Percentiles rank a stretch among this genome's conserved stretches.
phyloP scores from a whole-genome alignment of 2,113 vertebrate genomes.

The Noctilio leporinus region DNA sequence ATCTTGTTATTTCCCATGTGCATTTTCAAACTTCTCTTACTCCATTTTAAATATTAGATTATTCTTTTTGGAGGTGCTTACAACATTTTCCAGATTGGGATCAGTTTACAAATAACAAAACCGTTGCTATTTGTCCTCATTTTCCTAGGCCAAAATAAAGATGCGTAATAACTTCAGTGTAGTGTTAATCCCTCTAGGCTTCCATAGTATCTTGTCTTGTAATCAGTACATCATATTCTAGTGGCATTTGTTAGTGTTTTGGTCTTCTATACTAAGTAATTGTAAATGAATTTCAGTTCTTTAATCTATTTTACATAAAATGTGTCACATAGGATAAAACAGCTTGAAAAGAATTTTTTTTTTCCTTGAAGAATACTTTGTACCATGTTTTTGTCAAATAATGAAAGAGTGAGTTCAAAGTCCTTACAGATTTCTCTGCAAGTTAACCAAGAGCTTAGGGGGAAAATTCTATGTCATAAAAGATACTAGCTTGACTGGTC shows the following conservation, averaged over 20 bases:
- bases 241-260: not conserved
- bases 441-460: not conserved
- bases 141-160: slow-evolving; percentile 41
- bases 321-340: not conserved
- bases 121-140: not conserved
- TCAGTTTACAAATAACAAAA: slow-evolving; percentile 24
- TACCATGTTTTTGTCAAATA: not conserved
- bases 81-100: not conserved
- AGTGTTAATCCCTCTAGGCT: not conserved
- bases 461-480: not conserved
- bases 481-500: not conserved
- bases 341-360: not conserved
- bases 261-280: not conserved
- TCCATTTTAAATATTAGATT: not conserved
- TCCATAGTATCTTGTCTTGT: not conserved
- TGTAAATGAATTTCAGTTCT: not conserved
- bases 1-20: slow-evolving; percentile 16
- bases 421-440: not conserved
- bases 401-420: not conserved
- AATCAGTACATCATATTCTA: not conserved
- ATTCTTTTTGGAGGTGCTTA: not conserved
- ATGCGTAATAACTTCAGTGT: not conserved
- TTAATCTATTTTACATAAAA: not conserved
- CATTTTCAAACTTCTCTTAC: not conserved
- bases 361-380: not conserved